Conservation (phyloP, 2,797 vertebrate species). For the Psittacula derbiana region DNA sequence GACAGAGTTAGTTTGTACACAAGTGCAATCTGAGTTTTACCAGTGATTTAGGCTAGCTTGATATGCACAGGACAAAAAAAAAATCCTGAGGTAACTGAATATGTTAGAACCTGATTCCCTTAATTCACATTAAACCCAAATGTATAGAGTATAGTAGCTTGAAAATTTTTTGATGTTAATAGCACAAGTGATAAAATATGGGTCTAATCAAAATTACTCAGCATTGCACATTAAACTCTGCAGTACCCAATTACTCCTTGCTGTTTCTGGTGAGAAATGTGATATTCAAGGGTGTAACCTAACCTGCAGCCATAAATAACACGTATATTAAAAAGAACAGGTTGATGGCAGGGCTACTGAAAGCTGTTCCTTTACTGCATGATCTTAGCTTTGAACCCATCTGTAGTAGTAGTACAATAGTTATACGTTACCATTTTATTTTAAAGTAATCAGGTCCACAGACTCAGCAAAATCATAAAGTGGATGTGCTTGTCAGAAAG, state of each 20-base stretch:
- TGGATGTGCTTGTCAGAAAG: conserved; percentile 31
- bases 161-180: conserved; percentile 47
- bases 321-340: not conserved
- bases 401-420: not conserved
- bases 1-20: not conserved
- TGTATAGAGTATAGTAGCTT: not conserved
- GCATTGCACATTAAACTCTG: conserved; percentile 50
- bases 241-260: conserved; percentile 64
- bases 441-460: not conserved
- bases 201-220: conserved; percentile 71
- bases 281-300: conserved; percentile 44
- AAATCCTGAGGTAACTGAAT: not conserved
- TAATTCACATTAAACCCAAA: conserved; percentile 32
- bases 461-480: conserved; percentile 26
- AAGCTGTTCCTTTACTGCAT: not conserved
- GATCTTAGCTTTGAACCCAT: conserved; percentile 9
- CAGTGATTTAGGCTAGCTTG: not conserved
- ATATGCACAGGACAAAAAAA: not conserved
- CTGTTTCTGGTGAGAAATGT: conserved; percentile 65
- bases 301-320: conserved; percentile 52
- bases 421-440: not conserved
- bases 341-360: not conserved
- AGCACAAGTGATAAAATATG: conserved; percentile 63
- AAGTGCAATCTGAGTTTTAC: not conserved
- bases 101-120: conserved; percentile 5